A percentile compares a stretch with the other conserved stretches of the same genome.
These are phyloP conservation scores for Buceros bicornis DNA, from an alignment of 2,797 vertebrate genomes.

Conservation along the genomic window DNA sequence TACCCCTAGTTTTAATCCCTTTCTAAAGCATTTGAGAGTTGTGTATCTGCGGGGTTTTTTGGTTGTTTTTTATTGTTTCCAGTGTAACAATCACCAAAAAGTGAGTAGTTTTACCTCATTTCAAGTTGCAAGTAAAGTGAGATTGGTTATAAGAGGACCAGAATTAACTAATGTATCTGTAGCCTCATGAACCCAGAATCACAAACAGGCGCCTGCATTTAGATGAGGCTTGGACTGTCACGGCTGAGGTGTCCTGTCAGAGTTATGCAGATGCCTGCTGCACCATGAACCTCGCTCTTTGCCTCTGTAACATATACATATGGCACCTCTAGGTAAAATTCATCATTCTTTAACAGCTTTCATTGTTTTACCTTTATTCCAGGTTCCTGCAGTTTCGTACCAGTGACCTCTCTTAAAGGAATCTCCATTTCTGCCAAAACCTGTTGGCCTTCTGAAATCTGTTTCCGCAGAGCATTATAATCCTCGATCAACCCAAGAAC, in stretches of 20 bases:
- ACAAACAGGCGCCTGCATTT: background rate
- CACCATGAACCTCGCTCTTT: background rate
- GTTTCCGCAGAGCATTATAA: constrained; percentile 88
- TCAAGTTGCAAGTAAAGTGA: background rate
- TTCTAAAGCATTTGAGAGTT: background rate
- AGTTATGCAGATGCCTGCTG: background rate
- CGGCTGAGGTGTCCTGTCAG: background rate
- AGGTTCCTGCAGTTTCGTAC: constrained; percentile 16
- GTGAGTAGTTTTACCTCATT: background rate
- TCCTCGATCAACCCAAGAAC: constrained; percentile 91
- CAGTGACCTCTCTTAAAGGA: constrained; percentile 76
- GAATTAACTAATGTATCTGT: background rate
- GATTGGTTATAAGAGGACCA: background rate
- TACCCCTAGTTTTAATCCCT: background rate
- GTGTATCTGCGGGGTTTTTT: background rate
- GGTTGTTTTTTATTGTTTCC: background rate
- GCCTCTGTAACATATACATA: background rate
- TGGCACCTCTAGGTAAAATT: background rate
- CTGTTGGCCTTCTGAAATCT: constrained; percentile 86
- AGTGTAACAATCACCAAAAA: background rate
- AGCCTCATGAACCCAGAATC: background rate
- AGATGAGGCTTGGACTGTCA: background rate
- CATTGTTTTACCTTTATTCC: constrained; percentile 57
- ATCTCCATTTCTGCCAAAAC: constrained; percentile 83
- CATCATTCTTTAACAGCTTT: background rate